phyloP scores from a whole-genome alignment of 2,797 vertebrate species.

The Gallinago nigripennis region DNA sequence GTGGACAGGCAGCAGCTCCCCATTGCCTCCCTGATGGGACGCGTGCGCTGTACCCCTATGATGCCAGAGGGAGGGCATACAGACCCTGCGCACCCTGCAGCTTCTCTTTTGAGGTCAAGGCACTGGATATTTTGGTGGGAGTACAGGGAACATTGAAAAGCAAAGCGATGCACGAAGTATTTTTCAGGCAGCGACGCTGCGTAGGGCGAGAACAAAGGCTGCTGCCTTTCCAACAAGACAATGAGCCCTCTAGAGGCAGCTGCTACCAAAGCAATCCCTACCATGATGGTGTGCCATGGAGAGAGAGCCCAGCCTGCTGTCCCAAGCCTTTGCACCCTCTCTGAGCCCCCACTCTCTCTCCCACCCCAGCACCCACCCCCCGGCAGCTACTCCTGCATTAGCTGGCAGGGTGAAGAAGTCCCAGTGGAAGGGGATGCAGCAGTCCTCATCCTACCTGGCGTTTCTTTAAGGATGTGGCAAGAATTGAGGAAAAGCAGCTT shows the following conservation, averaged over 20 bases:
- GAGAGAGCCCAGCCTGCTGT: background rate
- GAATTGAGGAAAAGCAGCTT: background rate
- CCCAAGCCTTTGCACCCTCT: background rate
- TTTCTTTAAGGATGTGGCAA: background rate
- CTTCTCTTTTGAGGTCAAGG: background rate
- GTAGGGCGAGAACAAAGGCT: background rate
- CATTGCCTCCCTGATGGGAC: fast-evolving
- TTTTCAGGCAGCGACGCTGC: background rate
- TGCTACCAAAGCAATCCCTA: background rate
- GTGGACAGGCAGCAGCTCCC: background rate
- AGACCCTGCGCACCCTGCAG: background rate
- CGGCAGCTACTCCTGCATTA: background rate
- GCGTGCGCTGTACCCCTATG: fast-evolving
- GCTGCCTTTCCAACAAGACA: background rate
- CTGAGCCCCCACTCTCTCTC: background rate
- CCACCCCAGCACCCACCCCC: background rate
- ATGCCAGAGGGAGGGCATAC: background rate
- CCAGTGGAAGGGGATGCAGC: background rate
- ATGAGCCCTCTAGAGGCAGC: constrained; percentile 63
- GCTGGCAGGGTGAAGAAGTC: background rate
- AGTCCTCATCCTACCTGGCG: background rate
- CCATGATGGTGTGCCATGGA: fast-evolving
- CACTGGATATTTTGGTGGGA: background rate
- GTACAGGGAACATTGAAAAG: background rate
- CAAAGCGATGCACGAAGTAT: fast-evolving